phyloP scores from a whole-genome alignment of 1,140 invertebrate species.

The Sesamia nonagrioides region DNA sequence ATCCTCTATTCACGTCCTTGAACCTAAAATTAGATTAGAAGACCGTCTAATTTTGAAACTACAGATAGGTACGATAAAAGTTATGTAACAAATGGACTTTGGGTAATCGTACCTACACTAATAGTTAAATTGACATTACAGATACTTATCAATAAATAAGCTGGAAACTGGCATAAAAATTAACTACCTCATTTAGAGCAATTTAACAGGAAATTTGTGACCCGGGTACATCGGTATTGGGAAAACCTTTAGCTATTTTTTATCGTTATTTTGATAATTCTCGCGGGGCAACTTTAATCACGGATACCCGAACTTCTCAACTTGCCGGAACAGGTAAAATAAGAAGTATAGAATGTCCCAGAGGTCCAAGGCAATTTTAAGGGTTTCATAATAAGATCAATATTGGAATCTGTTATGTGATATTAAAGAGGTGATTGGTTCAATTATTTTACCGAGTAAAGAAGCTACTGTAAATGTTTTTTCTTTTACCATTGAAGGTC shows the following conservation, averaged over 20 bases:
- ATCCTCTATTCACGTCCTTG: no score
- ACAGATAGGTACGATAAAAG: background rate
- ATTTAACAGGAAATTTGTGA: background rate
- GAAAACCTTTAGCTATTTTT: background rate
- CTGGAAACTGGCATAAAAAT: background rate
- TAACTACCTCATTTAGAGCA: background rate
- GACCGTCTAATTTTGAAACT: no score
- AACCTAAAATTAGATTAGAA: no score
- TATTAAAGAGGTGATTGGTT: conserved; percentile 1
- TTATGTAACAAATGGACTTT: background rate
- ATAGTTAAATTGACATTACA: background rate
- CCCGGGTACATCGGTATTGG: background rate
- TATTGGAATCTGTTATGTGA: conserved; percentile 3
- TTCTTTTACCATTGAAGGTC: no score
- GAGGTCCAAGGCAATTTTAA: conserved; percentile 6
- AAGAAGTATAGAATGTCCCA: background rate
- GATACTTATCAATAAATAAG: background rate
- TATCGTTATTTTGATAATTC: background rate
- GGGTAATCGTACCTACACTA: background rate
- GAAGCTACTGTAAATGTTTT: no score
- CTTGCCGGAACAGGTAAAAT: background rate
- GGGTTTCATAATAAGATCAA: conserved; percentile 12
- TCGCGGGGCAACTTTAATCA: background rate
- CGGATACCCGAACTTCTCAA: background rate
- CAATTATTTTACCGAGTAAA: background rate